A percentile compares a stretch with the other conserved stretches of the same genome.
phyloP scores from a whole-genome alignment of 2,797 vertebrate genomes.

The Scolopax bukidnonensis region DNA sequence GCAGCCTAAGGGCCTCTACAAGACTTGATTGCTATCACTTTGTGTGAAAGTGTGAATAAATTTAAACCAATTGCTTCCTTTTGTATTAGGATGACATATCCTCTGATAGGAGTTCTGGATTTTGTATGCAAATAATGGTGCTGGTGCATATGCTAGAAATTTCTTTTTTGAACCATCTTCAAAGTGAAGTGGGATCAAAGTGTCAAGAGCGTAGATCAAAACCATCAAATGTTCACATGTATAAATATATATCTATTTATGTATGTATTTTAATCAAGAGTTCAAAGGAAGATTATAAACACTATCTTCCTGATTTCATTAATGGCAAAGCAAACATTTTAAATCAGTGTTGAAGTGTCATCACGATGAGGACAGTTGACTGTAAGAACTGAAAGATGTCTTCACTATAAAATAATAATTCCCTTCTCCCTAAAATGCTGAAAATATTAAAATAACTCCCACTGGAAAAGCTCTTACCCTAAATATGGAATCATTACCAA shows the following conservation, averaged over 20 bases:
- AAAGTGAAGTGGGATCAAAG: constrained; percentile 67
- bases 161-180: constrained; percentile 60
- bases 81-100: background rate
- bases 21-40: background rate
- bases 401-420: background rate
- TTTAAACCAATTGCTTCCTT: constrained; percentile 30
- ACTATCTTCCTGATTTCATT: constrained; percentile 40
- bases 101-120: constrained; percentile 19
- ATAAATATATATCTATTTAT: constrained; percentile 28
- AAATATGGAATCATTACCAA: background rate
- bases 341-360: constrained; percentile 10
- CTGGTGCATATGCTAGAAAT: constrained; percentile 12
- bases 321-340: constrained; percentile 23
- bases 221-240: background rate
- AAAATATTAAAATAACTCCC: background rate
- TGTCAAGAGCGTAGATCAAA: constrained; percentile 52
- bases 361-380: background rate
- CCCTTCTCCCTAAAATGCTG: background rate
- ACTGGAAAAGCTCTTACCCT: background rate
- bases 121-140: constrained; percentile 51
- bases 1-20: background rate
- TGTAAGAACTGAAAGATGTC: background rate
- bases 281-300: constrained; percentile 64
- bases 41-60: constrained; percentile 18
- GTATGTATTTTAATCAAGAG: constrained; percentile 35